A percentile compares a stretch with the other conserved stretches of the same genome.
Conservation (phyloP, 1,140 invertebrate species). For the Aphelinus certus region DNA sequence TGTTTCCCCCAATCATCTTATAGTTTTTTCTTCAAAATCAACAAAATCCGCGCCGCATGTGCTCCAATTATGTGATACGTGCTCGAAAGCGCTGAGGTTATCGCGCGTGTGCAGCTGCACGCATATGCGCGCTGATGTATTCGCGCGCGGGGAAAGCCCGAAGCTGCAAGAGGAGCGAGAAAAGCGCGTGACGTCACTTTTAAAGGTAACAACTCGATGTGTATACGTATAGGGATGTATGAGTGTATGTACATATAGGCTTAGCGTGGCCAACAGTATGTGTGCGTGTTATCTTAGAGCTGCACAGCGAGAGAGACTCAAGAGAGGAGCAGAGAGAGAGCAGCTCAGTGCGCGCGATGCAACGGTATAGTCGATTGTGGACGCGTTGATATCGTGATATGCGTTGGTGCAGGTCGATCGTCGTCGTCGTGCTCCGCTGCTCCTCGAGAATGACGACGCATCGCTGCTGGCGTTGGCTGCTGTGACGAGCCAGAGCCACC, state of each 20-base stretch:
- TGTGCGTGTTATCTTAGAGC: too few species aligned
- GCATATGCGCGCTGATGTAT: not conserved
- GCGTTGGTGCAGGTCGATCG: too few species aligned
- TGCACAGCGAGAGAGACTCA: too few species aligned
- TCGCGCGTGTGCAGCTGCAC: not conserved
- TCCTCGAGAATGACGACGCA: not conserved
- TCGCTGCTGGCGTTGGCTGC: not conserved
- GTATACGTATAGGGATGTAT: not conserved
- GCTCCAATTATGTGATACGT: not conserved
- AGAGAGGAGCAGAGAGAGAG: too few species aligned
- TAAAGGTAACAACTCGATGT: not conserved
- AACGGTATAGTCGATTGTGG: too few species aligned
- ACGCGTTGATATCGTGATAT: too few species aligned
- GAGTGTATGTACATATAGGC: too few species aligned
- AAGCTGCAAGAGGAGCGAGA: too few species aligned
- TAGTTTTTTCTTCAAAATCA: not conserved
- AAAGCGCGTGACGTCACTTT: slow-evolving; percentile 8
- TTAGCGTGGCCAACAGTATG: too few species aligned
- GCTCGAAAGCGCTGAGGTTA: not conserved
- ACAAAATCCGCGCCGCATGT: not conserved
- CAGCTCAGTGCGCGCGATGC: too few species aligned
- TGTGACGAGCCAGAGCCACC: not conserved
- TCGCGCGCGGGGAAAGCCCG: not conserved
- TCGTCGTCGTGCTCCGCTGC: too few species aligned
- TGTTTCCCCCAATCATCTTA: slow-evolving; percentile 12